phyloP scores from a whole-genome alignment of 2,888 invertebrate species.

The Helicoverpa assulta region DNA sequence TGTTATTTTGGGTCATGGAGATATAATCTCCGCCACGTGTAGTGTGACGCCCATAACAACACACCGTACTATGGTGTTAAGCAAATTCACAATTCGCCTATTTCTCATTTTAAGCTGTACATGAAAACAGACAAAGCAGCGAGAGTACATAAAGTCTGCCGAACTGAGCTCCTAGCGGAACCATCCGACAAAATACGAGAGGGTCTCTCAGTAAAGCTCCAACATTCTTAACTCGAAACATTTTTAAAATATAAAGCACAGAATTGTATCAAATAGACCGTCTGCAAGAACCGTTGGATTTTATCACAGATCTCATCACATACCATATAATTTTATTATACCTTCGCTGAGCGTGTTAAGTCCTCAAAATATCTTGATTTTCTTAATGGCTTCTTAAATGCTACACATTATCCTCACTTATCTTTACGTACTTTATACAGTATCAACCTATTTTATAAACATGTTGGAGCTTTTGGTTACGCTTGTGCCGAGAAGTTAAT shows the following conservation, averaged over 20 bases:
- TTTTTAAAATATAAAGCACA: constrained; percentile 47
- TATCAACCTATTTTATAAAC: neutral
- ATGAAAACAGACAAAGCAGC: neutral
- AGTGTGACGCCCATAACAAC: neutral
- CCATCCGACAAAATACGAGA: constrained; percentile 8
- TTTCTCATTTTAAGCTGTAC: neutral
- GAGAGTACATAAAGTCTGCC: neutral
- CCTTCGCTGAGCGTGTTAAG: constrained; percentile 44
- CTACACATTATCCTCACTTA: constrained; percentile 42
- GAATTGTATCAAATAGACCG: constrained; percentile 45
- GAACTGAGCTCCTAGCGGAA: neutral
- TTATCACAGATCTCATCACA: constrained; percentile 56
- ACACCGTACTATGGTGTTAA: neutral
- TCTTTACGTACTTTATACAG: constrained; percentile 33
- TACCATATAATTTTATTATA: constrained; percentile 59
- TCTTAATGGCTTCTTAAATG: constrained; percentile 57
- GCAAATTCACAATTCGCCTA: neutral
- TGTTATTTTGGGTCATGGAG: neutral
- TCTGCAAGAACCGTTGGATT: constrained; percentile 42
- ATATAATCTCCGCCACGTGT: neutral
- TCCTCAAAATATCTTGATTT: constrained; percentile 56
- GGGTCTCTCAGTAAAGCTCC: constrained; percentile 6
- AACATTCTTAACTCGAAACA: constrained; percentile 22
- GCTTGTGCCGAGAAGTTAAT: neutral
- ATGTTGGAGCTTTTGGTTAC: neutral